Evolutionary conservation across 2,113 vertebrate genomes (phyloP).

Genomic region (Macrotus californicus): DNA sequence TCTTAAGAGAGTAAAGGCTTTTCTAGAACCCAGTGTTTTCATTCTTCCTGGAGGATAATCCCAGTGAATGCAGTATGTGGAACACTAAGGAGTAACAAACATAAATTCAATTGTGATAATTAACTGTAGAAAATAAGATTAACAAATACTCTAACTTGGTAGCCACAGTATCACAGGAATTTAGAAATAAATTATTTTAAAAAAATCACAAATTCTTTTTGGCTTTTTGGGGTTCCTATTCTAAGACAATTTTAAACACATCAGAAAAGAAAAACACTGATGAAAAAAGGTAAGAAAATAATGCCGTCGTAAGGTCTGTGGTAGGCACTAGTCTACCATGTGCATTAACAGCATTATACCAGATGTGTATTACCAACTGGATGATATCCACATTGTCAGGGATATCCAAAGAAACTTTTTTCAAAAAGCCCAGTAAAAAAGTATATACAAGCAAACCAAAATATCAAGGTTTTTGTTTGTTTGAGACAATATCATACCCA

Average conservation of each 20-base stretch:
- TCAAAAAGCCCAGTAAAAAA: not conserved
- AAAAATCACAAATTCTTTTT: not conserved
- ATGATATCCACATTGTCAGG: not conserved
- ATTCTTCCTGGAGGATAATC: not conserved
- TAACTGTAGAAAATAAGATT: not conserved
- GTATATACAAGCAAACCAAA: not conserved
- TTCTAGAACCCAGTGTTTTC: not conserved
- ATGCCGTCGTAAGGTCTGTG: not conserved
- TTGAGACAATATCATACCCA: not conserved
- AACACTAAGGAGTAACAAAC: not conserved
- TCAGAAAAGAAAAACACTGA: not conserved
- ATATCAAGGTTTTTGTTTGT: not conserved
- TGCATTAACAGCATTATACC: not conserved
- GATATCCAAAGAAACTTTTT: not conserved
- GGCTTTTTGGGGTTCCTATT: not conserved
- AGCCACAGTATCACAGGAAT: not conserved
- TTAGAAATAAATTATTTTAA: not conserved
- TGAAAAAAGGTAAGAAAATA: not conserved
- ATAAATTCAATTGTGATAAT: not conserved
- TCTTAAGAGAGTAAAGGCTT: not conserved
- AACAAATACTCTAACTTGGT: not conserved
- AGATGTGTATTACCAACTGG: not conserved
- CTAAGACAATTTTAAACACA: slow-evolving; percentile 16
- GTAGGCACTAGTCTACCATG: not conserved
- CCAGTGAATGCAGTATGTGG: not conserved